Evolutionary conservation across 2,797 vertebrate species (phyloP), one percentile per base, ranked within the genome.

Genomic region (Peromyscus aztecus): DNA sequence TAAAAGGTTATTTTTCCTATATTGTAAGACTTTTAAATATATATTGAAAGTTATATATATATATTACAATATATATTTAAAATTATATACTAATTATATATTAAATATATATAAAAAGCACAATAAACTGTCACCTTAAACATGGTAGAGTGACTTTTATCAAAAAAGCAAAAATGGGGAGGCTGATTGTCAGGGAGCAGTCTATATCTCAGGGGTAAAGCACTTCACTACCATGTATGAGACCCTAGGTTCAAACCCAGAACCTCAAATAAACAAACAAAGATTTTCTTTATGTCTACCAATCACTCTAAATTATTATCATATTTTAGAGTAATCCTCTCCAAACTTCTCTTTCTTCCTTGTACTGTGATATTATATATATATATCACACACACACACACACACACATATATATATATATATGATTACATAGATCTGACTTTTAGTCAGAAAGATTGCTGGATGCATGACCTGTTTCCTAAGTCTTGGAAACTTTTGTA

Each of bases 401-500:
- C n/a, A n/a, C n/a, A n/a, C n/a, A n/a, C n/a, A n/a, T n/a, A 43
- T 43, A 43, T 43, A 43, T 43, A 43, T 43, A 46, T 46, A 46
- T 46, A 46, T 46, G 71, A 83, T 59, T 73, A 90, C 87, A 61
- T 13, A 77, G 67, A 52, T 37, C 76, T 46, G 19, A 59, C 77
- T 43, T 95, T 95, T 71, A 57, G 24, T 85, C 82, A 65, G 46
- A 90, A 61, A 57, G n/a, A 19, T 29, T 40, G 46, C 8, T 21
- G n/a, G 71, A 78, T 10, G n/a, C 24, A 81, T 11, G 52, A 87
- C 19, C 91, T 88, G 89, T 73, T 96, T 93, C 29, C 46, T 89
- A 88, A 92, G 49, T 96, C 23, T 65, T 69, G 67, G 31, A 92
- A 73, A 52, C 92, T 92, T 97, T 46, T 78, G 19, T 57, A 90